Evolutionary conservation across 2,888 invertebrate species (phyloP).

Genomic region (Eudasyphora cyanicolor): DNA sequence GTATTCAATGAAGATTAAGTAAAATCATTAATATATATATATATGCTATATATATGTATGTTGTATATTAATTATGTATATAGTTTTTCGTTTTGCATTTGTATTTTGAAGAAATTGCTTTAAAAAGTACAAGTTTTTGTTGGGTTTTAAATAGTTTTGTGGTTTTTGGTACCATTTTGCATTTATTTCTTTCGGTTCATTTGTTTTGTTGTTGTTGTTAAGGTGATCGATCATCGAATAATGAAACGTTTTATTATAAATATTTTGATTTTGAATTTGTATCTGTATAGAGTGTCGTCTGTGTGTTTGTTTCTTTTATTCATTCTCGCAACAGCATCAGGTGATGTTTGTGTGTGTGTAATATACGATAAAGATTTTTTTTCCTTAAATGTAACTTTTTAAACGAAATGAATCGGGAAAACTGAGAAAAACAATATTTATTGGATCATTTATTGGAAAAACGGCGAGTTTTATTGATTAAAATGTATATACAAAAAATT

Average conservation of each 20-base stretch:
- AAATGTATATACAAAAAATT: too few species aligned
- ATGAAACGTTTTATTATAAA: conserved; percentile 31
- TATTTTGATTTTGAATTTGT: conserved; percentile 46
- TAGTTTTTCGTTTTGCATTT: conserved; percentile 15
- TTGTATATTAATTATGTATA: conserved; percentile 17
- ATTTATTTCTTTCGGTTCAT: too few species aligned
- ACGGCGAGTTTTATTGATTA: too few species aligned
- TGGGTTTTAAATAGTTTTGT: conserved; percentile 34
- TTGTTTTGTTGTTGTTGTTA: conserved; percentile 1
- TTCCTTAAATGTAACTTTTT: too few species aligned
- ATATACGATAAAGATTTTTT: too few species aligned
- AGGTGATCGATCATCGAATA: conserved; percentile 21
- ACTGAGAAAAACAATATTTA: not conserved
- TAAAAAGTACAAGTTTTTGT: conserved; percentile 38
- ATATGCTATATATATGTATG: conserved; percentile 31
- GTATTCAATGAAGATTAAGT: conserved; percentile 46
- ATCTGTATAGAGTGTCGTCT: too few species aligned
- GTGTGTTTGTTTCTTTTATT: not conserved
- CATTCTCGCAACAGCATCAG: not conserved
- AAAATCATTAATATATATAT: conserved; percentile 49
- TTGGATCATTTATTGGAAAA: too few species aligned
- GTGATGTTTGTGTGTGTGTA: not conserved
- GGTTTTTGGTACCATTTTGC: conserved; percentile 7
- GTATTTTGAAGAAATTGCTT: conserved; percentile 60
- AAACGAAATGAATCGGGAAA: not conserved